Evolutionary conservation across 2,888 invertebrate genomes (phyloP), one percentile per base, ranked within the genome.

Genomic region (Corythucha ciliata): DNA sequence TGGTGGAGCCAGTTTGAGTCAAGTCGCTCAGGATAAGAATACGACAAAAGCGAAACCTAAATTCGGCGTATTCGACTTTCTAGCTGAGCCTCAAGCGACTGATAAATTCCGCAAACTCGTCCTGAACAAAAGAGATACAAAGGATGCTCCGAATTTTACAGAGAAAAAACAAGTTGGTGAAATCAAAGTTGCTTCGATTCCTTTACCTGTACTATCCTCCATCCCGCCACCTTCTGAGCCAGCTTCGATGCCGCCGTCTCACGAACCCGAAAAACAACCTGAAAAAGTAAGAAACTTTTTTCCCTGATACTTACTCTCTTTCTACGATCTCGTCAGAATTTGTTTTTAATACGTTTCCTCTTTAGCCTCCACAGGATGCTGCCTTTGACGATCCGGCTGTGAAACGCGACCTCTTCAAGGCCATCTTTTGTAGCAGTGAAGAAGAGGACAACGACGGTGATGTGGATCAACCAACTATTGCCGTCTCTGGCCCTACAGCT

Each of bases 351-450:
- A 21, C n/a, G 21, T 20, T 7, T 20, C 10, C 12, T 36, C 16
- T 48, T 5, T 2, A 29, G 16, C n/a, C n/a, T n/a, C n/a, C n/a
- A n/a, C n/a, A n/a, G n/a, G n/a, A n/a, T n/a, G n/a, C n/a, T n/a
- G n/a, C n/a, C 10, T 57, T 58, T 44, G 56, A 54, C 50, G 70
- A 72, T 36, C 69, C 73, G 18, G 72, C 74, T 18, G 74, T 80
- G 41, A 80, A 80, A 60, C 72, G 75, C 54, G 92, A 92, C 68
- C 71, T 94, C 3, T 94, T 90, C 64, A 88, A 87, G 68, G 83
- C 89, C 0, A 88, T 94, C 62, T 94, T 94, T 65, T 74, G 85
- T 22, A 82, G 82, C 62, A 85, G 86, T 53, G 83, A 82, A 63
- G 85, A 69, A 12, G 67, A 67, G 24, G 70, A 69, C 3, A n/a